These are phyloP conservation scores for Melanostoma mellinum DNA, from an alignment of 2,888 invertebrate genomes.

Conservation along the genomic window DNA sequence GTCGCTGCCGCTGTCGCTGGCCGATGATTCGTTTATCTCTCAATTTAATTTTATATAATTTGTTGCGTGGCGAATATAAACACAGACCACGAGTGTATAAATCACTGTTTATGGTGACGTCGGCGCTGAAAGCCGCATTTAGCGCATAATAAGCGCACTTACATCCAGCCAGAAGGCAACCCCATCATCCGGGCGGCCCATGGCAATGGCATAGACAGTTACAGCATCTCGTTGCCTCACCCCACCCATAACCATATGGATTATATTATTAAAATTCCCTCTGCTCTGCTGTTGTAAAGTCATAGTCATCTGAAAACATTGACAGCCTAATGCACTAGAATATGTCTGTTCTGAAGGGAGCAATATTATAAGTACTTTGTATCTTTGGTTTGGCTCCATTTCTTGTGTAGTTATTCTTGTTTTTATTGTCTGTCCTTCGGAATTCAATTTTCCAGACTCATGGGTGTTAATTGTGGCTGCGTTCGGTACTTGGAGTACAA, in stretches of 20 bases:
- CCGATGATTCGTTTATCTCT: conserved; percentile 63
- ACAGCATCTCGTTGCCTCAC: background rate
- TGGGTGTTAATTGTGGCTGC: conserved; percentile 54
- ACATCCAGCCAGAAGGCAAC: conserved; percentile 38
- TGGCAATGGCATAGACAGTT: background rate
- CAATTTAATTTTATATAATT: conserved; percentile 66
- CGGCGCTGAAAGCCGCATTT: conserved; percentile 67
- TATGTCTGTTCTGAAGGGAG: conserved; percentile 11
- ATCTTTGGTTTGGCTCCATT: conserved; percentile 37
- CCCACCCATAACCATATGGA: conserved; percentile 47
- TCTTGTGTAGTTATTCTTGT: conserved; percentile 23
- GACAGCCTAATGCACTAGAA: conserved; percentile 56
- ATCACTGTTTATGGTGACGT: conserved; percentile 66
- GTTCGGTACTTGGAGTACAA: background rate
- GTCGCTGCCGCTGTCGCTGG: background rate
- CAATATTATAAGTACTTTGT: conserved; percentile 33
- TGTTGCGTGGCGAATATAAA: conserved; percentile 67
- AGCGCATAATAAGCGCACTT: conserved; percentile 68
- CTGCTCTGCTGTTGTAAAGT: background rate
- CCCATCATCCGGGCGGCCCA: conserved; percentile 58
- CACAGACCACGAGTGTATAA: conserved; percentile 60
- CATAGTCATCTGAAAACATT: conserved; percentile 45
- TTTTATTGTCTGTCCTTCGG: conserved; percentile 63
- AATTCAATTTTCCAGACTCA: conserved; percentile 59
- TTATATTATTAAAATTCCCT: conserved; percentile 55